These are phyloP conservation scores for Arvicola amphibius DNA, from an alignment of 2,797 vertebrate genomes.

Conservation along the genomic window DNA sequence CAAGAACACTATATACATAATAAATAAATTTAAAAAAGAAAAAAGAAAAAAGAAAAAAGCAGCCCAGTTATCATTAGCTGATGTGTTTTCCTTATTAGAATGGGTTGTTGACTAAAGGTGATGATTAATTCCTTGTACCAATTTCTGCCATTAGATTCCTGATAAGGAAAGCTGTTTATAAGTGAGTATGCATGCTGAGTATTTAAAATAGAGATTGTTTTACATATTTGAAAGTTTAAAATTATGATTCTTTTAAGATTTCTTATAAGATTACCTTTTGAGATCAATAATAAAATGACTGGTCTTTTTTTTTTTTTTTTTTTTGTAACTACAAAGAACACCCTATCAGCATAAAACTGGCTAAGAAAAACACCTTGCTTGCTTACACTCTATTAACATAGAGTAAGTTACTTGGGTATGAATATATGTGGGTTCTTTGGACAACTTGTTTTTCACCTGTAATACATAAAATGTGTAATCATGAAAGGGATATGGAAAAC, in stretches of 20 bases:
- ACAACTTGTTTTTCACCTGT: neutral
- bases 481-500: neutral
- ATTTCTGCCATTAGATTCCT: neutral
- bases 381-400: neutral
- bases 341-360: neutral
- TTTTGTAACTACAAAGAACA: neutral
- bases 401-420: neutral
- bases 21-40: no score
- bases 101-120: neutral
- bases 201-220: neutral
- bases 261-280: neutral
- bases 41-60: neutral
- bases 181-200: neutral
- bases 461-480: neutral
- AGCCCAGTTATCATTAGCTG: neutral
- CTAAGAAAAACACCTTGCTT: neutral
- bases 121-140: neutral
- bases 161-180: neutral
- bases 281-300: neutral
- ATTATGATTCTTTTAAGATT: neutral
- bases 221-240: neutral
- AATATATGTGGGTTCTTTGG: neutral
- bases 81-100: neutral
- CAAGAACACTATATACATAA: no score
- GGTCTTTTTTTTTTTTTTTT: neutral